Evolutionary conservation across 1,140 invertebrate genomes (phyloP).

Genomic region (Pogonomyrmex californicus): DNA sequence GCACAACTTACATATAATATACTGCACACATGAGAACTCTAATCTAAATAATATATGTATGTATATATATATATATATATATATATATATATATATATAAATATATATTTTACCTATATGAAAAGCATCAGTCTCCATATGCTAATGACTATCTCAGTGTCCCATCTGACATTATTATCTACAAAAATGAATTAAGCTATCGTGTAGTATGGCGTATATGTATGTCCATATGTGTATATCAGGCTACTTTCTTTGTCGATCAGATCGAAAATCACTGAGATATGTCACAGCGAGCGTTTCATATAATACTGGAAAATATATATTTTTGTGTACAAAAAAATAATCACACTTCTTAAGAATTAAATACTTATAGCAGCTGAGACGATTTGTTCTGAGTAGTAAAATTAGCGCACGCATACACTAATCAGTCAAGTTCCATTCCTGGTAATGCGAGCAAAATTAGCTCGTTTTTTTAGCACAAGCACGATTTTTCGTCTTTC

Average conservation of each 20-base stretch:
- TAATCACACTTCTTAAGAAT: constrained; percentile 86
- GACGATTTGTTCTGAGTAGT: constrained; percentile 81
- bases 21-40: constrained; percentile 77
- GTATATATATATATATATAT: constrained; percentile 86
- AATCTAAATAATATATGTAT: constrained; percentile 83
- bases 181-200: constrained; percentile 60
- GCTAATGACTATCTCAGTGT: constrained; percentile 76
- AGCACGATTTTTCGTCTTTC: constrained; percentile 68
- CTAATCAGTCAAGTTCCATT: constrained; percentile 83
- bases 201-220: background rate
- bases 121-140: constrained; percentile 86
- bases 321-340: constrained; percentile 86
- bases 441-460: constrained; percentile 74
- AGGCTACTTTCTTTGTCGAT: constrained; percentile 39
- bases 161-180: constrained; percentile 59
- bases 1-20: constrained; percentile 81
- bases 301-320: constrained; percentile 87
- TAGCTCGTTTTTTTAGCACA: constrained; percentile 67
- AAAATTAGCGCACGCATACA: constrained; percentile 82
- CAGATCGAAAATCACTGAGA: constrained; percentile 73
- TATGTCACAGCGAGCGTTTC: constrained; percentile 83
- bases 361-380: constrained; percentile 85
- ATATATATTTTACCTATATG: constrained; percentile 87
- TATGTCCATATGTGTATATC: background rate
- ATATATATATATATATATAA: constrained; percentile 84